Base-by-base conservation (phyloP, 2,113 vertebrate genomes). In the Passer montanus region DNA sequence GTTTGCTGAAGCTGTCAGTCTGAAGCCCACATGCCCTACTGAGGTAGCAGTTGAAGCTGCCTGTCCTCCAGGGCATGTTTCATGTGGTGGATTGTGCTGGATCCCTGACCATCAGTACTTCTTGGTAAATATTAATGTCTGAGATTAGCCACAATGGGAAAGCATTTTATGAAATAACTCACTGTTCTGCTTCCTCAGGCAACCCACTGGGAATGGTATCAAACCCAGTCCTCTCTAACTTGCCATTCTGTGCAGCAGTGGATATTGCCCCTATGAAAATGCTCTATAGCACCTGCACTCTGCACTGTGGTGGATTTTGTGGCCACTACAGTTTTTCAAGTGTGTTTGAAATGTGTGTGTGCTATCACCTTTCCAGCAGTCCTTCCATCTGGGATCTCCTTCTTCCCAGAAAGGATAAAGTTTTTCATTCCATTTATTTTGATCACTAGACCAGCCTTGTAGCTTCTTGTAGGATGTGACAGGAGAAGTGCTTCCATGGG, bases 391-490 rank as follows among this genome's bases (percentile, higher is more conserved):
- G 10, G 95, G 62, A 56, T 98, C 98, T 20, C 97, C 98, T 47
- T 94, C 97, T 84, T 96, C 97, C 89, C 98, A 97, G 44, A 98
- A 94, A 23, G 99, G 99, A 89, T 99, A 99, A 89, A 99, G 97
- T 30, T 98, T 97, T 80, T 99, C 98, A 18, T 99, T 97, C 99
- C 99, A 99, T 2, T 97, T 93, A 43, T 98, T 99, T 91, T 98
- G 98, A 95, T 99, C 99, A 16, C 98, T 98, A 82, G 93, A 97
- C 98, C 98, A 98, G 50, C 97, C 97, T 60, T 73, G 60, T 56
- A 98, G 19, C 7, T 83, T 93, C 80, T 37, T 96, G 86, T 96
- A 94, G 82, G 90, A 72, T 35, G 67, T 82, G 35, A 16, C 59
- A 47, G 78, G 75, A 67, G 87, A 70, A 58, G 72, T 62, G 89